These are phyloP conservation scores for Grallaria varia DNA, from an alignment of 2,113 vertebrate genomes.

Conservation along the genomic window DNA sequence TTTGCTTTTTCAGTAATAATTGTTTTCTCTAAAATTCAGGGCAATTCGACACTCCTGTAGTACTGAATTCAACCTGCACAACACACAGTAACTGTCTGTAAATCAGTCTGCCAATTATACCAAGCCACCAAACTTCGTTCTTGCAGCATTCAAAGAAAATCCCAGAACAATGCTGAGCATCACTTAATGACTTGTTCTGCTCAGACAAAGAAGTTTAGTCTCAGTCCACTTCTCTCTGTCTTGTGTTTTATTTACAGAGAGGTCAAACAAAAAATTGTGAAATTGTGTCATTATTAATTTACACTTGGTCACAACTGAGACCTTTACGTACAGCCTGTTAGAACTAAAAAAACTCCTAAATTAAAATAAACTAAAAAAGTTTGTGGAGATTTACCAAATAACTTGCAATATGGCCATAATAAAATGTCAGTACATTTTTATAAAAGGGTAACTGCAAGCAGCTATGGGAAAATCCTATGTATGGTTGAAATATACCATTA, in stretches of 20 bases:
- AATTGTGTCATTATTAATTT: background rate
- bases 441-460: background rate
- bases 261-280: background rate
- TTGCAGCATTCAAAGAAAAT: background rate
- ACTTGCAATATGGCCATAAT: background rate
- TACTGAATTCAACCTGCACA: background rate
- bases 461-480: background rate
- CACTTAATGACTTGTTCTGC: background rate
- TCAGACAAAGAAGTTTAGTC: background rate
- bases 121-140: background rate
- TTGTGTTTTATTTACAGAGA: background rate
- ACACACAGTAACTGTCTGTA: background rate
- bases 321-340: background rate
- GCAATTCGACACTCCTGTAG: background rate
- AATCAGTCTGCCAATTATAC: background rate
- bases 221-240: background rate
- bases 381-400: background rate
- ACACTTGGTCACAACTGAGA: background rate
- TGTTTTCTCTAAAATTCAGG: background rate
- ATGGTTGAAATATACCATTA: constrained; percentile 58
- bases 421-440: background rate
- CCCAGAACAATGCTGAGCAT: background rate
- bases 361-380: background rate
- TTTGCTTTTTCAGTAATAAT: background rate
- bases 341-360: background rate